These are phyloP conservation scores for Ceramica pisi DNA, from an alignment of 2,888 invertebrate species.

Conservation along the genomic window DNA sequence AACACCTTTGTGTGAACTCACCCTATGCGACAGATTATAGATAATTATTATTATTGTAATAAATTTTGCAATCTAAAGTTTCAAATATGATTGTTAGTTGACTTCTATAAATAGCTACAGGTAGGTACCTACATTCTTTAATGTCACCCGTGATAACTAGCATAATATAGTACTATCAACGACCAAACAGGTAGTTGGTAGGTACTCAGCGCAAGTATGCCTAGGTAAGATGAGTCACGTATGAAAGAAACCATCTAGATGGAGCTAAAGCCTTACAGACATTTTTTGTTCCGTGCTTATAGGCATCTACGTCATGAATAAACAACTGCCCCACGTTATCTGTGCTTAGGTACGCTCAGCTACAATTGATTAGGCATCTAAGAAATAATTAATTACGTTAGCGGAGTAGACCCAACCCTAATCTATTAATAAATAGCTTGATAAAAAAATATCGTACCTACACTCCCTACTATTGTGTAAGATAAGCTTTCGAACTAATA, in stretches of 20 bases:
- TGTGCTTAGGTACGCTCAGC: not conserved
- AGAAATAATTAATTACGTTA: constrained; percentile 19
- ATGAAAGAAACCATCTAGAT: not conserved
- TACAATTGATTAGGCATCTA: not conserved
- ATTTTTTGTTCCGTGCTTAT: too few species aligned
- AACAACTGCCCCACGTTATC: constrained; percentile 23
- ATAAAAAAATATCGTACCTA: constrained; percentile 10
- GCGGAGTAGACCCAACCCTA: constrained; percentile 14
- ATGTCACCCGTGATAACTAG: too few species aligned
- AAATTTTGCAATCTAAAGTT: too few species aligned
- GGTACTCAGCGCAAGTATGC: too few species aligned
- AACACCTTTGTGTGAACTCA: too few species aligned
- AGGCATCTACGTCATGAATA: not conserved
- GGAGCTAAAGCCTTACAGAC: not conserved
- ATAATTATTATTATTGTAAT: too few species aligned
- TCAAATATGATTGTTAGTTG: too few species aligned
- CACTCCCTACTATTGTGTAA: not conserved
- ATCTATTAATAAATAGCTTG: constrained; percentile 10
- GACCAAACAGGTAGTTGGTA: too few species aligned
- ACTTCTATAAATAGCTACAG: too few species aligned
- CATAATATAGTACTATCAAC: too few species aligned
- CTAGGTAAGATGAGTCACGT: not conserved
- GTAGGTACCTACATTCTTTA: too few species aligned
- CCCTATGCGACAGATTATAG: too few species aligned
- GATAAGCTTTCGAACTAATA: constrained; percentile 27